phyloP scores from a whole-genome alignment of 37 sponge, comb jelly and placozoan genomes.

The Diacarnus erythraeanus region DNA sequence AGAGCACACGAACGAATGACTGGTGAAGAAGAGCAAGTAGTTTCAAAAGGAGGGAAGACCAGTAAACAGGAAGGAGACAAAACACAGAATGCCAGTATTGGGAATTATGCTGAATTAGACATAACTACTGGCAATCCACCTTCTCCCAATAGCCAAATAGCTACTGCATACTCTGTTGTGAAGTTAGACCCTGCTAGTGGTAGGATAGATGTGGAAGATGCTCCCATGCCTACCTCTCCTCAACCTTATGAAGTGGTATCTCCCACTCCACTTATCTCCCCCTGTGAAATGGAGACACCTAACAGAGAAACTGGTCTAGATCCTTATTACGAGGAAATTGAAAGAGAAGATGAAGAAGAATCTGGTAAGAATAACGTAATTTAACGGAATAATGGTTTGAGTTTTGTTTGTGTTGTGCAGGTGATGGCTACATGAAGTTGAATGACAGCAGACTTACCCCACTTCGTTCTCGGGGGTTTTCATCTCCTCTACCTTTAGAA shows the following conservation, averaged over 20 bases:
- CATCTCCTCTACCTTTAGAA: neutral
- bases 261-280: too few relatives aligned
- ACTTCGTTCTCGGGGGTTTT: neutral
- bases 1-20: neutral
- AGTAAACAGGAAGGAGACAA: neutral
- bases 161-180: neutral
- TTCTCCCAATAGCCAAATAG: neutral
- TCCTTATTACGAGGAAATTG: neutral
- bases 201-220: neutral
- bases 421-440: constrained; percentile 4
- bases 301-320: neutral
- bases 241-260: neutral
- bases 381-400: neutral
- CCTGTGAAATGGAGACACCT: neutral
- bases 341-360: neutral
- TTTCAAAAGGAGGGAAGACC: neutral
- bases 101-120: neutral
- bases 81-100: neutral
- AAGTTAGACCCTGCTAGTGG: neutral
- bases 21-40: neutral
- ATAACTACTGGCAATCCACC: neutral
- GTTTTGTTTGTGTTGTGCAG: neutral
- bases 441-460: neutral
- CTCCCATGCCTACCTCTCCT: neutral
- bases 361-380: neutral